Conservation (phyloP, 2,888 invertebrate species). For the Temnothorax ravouxi region DNA sequence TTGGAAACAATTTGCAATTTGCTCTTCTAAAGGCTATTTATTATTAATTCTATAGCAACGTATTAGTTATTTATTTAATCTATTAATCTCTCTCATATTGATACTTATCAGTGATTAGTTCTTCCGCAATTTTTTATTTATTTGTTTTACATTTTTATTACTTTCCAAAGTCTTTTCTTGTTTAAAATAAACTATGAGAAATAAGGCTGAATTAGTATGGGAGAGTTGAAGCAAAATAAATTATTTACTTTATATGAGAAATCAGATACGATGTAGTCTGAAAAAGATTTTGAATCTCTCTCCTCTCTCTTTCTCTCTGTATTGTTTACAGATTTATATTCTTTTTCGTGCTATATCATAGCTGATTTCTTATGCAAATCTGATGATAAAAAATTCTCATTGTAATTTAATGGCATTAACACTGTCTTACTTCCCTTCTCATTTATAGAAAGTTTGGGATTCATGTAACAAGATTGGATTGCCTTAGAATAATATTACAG, state of each 20-base stretch:
- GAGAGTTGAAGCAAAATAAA: slow-evolving; percentile 23
- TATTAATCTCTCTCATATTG: background rate
- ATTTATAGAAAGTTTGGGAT: background rate
- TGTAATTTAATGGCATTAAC: background rate
- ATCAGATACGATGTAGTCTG: slow-evolving; percentile 5
- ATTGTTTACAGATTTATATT: slow-evolving; percentile 26
- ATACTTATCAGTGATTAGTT: background rate
- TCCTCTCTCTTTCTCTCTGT: background rate
- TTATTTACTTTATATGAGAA: slow-evolving; percentile 4
- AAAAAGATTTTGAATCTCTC: background rate
- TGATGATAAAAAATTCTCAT: slow-evolving; percentile 18
- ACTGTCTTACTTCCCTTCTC: background rate
- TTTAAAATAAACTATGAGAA: background rate
- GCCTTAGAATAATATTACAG: background rate
- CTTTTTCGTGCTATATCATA: background rate
- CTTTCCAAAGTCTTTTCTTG: background rate
- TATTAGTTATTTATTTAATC: slow-evolving; percentile 10
- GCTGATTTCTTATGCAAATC: slow-evolving; percentile 16
- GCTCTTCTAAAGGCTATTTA: background rate
- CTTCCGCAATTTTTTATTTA: background rate
- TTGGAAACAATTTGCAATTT: background rate
- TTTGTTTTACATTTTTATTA: background rate
- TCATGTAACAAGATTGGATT: background rate
- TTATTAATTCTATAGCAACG: background rate
- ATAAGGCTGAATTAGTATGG: background rate